Evolutionary conservation across 2,888 invertebrate species (phyloP).

Genomic region (Mantis religiosa): DNA sequence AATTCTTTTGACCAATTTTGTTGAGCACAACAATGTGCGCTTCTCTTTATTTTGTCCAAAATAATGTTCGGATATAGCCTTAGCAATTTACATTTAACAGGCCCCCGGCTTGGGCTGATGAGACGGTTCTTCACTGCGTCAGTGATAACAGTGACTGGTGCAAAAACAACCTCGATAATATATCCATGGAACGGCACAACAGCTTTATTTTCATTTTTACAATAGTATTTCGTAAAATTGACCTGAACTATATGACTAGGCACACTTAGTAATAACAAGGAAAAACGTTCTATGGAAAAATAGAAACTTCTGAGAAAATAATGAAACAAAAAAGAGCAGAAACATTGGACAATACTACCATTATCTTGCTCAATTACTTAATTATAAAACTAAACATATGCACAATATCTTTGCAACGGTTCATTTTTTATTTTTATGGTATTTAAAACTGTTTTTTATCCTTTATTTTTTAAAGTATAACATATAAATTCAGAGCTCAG

Average conservation of each 20-base stretch:
- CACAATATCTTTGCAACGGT: slow-evolving; percentile 34
- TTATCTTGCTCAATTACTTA: slow-evolving; percentile 30
- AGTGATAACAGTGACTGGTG: slow-evolving; percentile 13
- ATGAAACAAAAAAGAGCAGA: slow-evolving; percentile 46
- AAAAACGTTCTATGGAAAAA: slow-evolving; percentile 53
- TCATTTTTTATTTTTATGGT: slow-evolving; percentile 40
- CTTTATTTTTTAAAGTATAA: slow-evolving; percentile 45
- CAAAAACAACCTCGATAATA: slow-evolving; percentile 40
- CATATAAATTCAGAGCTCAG: slow-evolving; percentile 41
- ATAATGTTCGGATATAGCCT: not conserved
- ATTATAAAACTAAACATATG: slow-evolving; percentile 35
- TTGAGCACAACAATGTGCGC: too few relatives aligned
- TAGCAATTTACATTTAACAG: slow-evolving; percentile 5
- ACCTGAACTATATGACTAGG: slow-evolving; percentile 60
- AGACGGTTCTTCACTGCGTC: not conserved
- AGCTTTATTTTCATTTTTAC: slow-evolving; percentile 33
- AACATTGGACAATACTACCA: slow-evolving; percentile 33
- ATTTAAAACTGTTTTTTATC: slow-evolving; percentile 26
- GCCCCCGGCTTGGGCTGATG: not conserved
- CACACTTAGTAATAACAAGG: slow-evolving; percentile 61
- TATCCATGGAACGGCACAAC: slow-evolving; percentile 43
- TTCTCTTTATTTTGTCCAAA: too few relatives aligned
- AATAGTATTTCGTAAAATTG: slow-evolving; percentile 48
- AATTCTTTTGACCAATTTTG: too few relatives aligned
- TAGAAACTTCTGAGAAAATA: slow-evolving; percentile 50